Conservation (phyloP, 2,888 invertebrate genomes). For the Mechanitis mazaeus region DNA sequence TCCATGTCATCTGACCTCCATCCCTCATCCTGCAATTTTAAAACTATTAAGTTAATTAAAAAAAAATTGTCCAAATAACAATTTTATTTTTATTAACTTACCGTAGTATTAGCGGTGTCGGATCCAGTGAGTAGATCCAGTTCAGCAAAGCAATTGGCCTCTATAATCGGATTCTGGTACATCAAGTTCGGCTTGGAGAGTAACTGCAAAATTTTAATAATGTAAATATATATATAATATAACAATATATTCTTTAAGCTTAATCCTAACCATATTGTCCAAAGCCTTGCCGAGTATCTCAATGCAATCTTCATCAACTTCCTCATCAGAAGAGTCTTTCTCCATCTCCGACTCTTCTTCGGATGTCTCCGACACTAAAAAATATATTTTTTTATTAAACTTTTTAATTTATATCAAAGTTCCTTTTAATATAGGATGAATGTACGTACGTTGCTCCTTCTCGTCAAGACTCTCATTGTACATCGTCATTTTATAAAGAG, state of each 20-base stretch:
- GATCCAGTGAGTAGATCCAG: neutral
- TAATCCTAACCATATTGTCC: constrained; percentile 2
- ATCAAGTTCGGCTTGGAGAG: constrained; percentile 1
- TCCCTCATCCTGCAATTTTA: neutral
- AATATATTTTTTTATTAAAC: neutral
- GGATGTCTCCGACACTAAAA: neutral
- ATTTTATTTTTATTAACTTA: neutral
- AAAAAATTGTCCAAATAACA: no score
- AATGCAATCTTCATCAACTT: neutral
- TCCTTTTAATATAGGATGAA: neutral
- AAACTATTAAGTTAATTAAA: no score
- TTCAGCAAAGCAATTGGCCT: neutral
- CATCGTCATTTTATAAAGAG: constrained; percentile 1
- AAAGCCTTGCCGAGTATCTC: neutral
- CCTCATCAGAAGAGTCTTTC: neutral
- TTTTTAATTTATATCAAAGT: neutral
- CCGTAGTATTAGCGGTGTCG: neutral
- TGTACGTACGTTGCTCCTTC: neutral
- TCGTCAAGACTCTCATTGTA: constrained; percentile 4
- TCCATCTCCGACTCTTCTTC: constrained; percentile 1
- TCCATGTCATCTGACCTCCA: constrained; percentile 2
- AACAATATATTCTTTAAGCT: no score
- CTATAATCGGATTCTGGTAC: neutral
- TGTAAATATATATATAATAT: neutral
- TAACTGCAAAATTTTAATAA: neutral